These are phyloP conservation scores for Cacatua alba DNA, from an alignment of 2,113 vertebrate genomes.

Conservation along the genomic window DNA sequence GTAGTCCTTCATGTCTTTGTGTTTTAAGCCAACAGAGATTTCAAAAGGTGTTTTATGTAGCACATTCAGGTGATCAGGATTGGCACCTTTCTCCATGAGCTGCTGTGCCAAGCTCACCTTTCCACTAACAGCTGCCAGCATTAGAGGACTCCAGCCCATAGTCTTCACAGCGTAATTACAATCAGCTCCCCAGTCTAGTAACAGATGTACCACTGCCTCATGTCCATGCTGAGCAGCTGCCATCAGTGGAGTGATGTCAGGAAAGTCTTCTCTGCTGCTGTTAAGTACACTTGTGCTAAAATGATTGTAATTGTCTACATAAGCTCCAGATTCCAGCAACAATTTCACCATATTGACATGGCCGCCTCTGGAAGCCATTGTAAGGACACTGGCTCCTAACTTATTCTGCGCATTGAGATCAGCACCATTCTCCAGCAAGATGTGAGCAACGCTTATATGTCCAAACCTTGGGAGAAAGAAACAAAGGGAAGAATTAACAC, in stretches of 20 bases:
- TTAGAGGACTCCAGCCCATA: slow-evolving; percentile 91
- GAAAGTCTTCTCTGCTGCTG: slow-evolving; percentile 78
- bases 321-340: slow-evolving; percentile 88
- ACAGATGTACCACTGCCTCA: slow-evolving; percentile 82
- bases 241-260: slow-evolving; percentile 89
- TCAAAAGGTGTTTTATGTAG: slow-evolving; percentile 93
- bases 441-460: slow-evolving; percentile 86
- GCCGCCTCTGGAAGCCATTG: slow-evolving; percentile 89
- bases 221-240: slow-evolving; percentile 90
- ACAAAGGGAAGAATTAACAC: background rate
- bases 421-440: slow-evolving; percentile 93
- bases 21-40: slow-evolving; percentile 86
- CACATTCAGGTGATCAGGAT: slow-evolving; percentile 87
- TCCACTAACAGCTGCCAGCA: slow-evolving; percentile 87
- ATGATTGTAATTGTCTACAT: slow-evolving; percentile 85
- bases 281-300: slow-evolving; percentile 74
- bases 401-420: slow-evolving; percentile 92
- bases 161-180: slow-evolving; percentile 83
- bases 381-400: slow-evolving; percentile 91
- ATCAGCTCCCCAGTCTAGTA: slow-evolving; percentile 93
- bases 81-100: slow-evolving; percentile 89
- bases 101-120: slow-evolving; percentile 87
- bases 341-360: slow-evolving; percentile 88
- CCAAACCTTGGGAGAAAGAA: slow-evolving; percentile 81
- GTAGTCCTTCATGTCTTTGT: slow-evolving; percentile 89